Conservation (phyloP, 2,113 vertebrate genomes). For the Panthera uncia region DNA sequence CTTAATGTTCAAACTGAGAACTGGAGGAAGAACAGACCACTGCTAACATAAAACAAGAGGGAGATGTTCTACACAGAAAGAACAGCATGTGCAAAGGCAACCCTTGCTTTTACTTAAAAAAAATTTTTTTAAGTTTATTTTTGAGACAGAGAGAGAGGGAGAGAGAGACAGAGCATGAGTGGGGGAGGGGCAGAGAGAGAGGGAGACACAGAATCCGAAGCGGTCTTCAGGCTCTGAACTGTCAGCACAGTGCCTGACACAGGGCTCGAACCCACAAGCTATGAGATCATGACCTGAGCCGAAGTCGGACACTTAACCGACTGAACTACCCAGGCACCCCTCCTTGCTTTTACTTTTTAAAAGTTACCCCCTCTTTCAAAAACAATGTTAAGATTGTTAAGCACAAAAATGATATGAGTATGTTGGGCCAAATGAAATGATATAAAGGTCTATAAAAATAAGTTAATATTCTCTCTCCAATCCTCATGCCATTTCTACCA, state of each 20-base stretch:
- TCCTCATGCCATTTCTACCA: neutral
- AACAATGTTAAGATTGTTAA: neutral
- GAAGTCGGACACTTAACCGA: too few relatives aligned
- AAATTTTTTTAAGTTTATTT: too few relatives aligned
- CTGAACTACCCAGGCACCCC: too few relatives aligned
- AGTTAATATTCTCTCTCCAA: neutral
- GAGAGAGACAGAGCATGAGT: too few relatives aligned
- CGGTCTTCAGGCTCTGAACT: too few relatives aligned
- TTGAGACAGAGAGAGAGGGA: too few relatives aligned
- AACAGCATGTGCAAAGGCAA: neutral
- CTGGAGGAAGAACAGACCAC: too few relatives aligned
- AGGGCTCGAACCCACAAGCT: too few relatives aligned
- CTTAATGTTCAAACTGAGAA: neutral
- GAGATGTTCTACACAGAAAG: neutral
- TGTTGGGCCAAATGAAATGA: conserved; percentile 14
- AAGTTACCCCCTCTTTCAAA: neutral
- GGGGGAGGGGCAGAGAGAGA: too few relatives aligned
- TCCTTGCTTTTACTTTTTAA: neutral
- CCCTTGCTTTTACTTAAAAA: neutral
- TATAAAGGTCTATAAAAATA: neutral
- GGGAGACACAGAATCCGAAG: too few relatives aligned
- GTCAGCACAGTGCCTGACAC: too few relatives aligned
- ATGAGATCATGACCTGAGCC: too few relatives aligned
- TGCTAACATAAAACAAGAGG: neutral
- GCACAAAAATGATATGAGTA: neutral